phyloP scores from a whole-genome alignment of 1,140 invertebrate species.

The Dendrolimus kikuchii region DNA sequence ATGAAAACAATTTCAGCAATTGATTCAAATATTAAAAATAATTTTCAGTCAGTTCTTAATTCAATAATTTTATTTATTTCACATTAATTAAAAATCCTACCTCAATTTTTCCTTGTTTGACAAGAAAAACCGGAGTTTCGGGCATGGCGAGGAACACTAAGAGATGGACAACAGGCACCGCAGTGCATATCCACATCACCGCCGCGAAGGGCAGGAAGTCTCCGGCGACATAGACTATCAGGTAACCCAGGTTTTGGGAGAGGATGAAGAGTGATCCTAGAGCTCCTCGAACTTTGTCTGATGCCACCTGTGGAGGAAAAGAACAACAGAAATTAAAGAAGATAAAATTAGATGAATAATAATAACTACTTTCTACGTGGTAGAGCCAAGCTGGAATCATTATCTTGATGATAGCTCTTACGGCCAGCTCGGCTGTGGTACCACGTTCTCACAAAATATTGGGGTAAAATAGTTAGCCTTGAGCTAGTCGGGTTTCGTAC shows the following conservation, averaged over 20 bases:
- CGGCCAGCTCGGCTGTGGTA: no score
- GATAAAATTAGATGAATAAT: neutral
- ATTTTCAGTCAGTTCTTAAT: no score
- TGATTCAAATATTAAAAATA: no score
- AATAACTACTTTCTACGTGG: no score
- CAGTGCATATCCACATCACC: conserved; percentile 64
- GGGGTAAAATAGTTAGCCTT: no score
- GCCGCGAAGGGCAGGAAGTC: conserved; percentile 57
- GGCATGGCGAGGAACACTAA: conserved; percentile 67
- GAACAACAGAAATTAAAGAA: neutral
- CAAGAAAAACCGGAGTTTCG: conserved; percentile 69
- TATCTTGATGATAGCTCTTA: no score
- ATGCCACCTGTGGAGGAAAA: conserved; percentile 36
- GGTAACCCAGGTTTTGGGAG: conserved; percentile 67
- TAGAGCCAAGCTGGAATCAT: no score
- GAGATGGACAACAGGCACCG: conserved; percentile 57
- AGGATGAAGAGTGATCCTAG: conserved; percentile 71
- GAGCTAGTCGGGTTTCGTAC: no score
- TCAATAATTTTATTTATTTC: neutral
- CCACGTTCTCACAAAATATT: no score
- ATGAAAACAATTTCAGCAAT: no score
- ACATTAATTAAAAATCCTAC: conserved; percentile 20
- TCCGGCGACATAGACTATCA: conserved; percentile 68
- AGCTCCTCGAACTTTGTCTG: conserved; percentile 60
- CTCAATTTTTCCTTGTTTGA: conserved; percentile 65